These are phyloP conservation scores for Dysmachus trigonus DNA, from an alignment of 2,888 invertebrate species.

Conservation along the genomic window DNA sequence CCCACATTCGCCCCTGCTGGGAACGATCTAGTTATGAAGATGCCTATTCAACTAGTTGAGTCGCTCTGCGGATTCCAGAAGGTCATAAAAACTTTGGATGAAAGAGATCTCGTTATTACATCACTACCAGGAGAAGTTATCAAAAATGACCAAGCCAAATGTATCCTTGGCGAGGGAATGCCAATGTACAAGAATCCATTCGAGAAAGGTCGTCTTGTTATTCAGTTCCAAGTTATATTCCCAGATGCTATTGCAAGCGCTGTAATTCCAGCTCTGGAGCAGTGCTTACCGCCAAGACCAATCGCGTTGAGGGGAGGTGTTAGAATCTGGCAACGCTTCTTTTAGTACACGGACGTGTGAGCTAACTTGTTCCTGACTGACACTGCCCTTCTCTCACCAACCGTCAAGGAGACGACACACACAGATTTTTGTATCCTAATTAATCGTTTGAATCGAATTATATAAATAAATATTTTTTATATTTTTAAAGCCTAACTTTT, in stretches of 20 bases:
- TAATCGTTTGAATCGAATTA: too few species aligned
- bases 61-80: slow-evolving; percentile 96
- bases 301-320: too few species aligned
- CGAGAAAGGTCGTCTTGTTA: slow-evolving; percentile 86
- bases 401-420: too few species aligned
- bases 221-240: slow-evolving; percentile 92
- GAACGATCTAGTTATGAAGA: slow-evolving; percentile 82
- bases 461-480: too few species aligned
- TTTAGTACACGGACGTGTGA: too few species aligned
- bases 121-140: slow-evolving; percentile 88
- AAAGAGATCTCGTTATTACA: slow-evolving; percentile 85
- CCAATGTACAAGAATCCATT: slow-evolving; percentile 94
- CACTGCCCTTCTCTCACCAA: too few species aligned
- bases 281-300: slow-evolving; percentile 81
- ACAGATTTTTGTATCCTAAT: too few species aligned
- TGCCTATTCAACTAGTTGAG: slow-evolving; percentile 90
- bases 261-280: slow-evolving; percentile 79
- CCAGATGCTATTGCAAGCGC: slow-evolving; percentile 77
- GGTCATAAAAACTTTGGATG: slow-evolving; percentile 85
- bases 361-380: too few species aligned
- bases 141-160: slow-evolving; percentile 89
- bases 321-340: too few species aligned
- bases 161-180: slow-evolving; percentile 94
- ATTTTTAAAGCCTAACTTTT: too few species aligned
- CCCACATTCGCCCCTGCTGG: slow-evolving; percentile 72